Conservation (phyloP, 2,888 invertebrate genomes). For the Himalopsyche anomala region DNA sequence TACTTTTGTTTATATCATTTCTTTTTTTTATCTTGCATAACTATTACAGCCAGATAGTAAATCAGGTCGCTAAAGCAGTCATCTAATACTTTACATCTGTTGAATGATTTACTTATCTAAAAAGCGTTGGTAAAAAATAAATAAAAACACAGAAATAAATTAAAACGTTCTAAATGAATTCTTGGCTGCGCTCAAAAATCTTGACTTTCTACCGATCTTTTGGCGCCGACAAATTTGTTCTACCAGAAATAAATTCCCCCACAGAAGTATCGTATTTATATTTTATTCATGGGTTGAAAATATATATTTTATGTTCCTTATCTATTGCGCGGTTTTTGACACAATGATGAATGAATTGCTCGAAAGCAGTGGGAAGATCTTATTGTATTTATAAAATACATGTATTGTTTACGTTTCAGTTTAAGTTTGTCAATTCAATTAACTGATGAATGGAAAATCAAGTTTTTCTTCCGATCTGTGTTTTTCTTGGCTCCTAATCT, state of each 20-base stretch:
- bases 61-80: neutral
- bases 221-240: conserved; percentile 20
- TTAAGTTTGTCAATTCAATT: neutral
- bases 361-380: conserved; percentile 4
- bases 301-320: neutral
- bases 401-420: conserved; percentile 8
- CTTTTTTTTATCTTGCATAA: neutral
- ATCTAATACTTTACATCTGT: neutral
- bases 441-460: neutral
- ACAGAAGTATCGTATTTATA: neutral
- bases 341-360: conserved; percentile 47
- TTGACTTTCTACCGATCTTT: conserved; percentile 4
- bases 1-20: neutral
- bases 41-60: neutral
- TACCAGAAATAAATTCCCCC: conserved; percentile 2
- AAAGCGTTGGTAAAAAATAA: conserved; percentile 23
- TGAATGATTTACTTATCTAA: conserved; percentile 13
- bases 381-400: conserved; percentile 46
- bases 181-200: conserved; percentile 4
- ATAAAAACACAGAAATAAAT: conserved; percentile 14
- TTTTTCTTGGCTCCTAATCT: too few relatives aligned
- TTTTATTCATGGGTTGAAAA: neutral
- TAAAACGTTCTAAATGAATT: neutral
- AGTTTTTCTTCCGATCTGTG: neutral
- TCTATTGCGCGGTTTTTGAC: neutral